phyloP scores from a whole-genome alignment of 2,113 vertebrate genomes.

The Microcebus ravelobensis region DNA sequence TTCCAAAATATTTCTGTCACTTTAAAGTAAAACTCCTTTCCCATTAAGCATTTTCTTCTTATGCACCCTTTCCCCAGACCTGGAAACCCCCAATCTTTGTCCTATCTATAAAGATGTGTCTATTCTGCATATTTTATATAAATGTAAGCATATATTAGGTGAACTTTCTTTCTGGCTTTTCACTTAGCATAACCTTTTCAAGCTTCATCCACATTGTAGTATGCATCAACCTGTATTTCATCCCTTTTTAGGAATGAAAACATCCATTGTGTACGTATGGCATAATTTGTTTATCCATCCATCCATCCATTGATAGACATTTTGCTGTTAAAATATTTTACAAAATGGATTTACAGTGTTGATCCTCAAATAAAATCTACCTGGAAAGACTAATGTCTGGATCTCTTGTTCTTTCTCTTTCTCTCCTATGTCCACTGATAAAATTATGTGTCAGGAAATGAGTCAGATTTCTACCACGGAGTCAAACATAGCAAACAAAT shows the following conservation, averaged over 20 bases:
- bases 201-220: background rate
- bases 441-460: background rate
- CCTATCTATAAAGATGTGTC: background rate
- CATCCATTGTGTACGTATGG: background rate
- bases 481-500: background rate
- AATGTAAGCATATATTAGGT: background rate
- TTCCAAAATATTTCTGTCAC: background rate
- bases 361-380: background rate
- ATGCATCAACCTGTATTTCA: background rate
- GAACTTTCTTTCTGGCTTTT: background rate
- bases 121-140: background rate
- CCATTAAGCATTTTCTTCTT: background rate
- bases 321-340: background rate
- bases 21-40: background rate
- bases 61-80: background rate
- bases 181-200: background rate
- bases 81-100: background rate
- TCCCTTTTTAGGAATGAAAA: background rate
- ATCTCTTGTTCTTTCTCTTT: background rate
- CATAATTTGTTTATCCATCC: background rate
- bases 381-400: background rate
- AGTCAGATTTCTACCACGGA: background rate
- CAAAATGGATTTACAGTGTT: background rate
- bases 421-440: background rate
- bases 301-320: background rate